phyloP scores from a whole-genome alignment of 2,888 invertebrate genomes.

The Therioaphis trifolii region DNA sequence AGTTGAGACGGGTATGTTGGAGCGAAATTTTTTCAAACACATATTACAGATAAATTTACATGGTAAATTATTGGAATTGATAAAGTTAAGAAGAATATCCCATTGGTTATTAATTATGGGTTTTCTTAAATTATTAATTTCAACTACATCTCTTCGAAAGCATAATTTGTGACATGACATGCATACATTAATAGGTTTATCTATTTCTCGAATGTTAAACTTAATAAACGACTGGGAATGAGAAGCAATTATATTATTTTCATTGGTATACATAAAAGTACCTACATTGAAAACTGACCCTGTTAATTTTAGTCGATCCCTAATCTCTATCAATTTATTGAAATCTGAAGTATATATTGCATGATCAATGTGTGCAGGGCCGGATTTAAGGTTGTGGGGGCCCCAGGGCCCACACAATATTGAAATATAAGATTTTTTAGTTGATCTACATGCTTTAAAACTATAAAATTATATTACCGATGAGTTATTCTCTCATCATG shows the following conservation, averaged over 20 bases:
- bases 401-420: too few species aligned
- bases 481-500: too few species aligned
- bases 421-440: too few species aligned
- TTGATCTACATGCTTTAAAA: too few species aligned
- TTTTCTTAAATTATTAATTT: slow-evolving; percentile 12
- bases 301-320: slow-evolving; percentile 9
- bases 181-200: slow-evolving; percentile 30
- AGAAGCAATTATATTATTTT: slow-evolving; percentile 21
- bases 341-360: slow-evolving; percentile 32
- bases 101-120: not conserved
- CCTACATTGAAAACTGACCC: slow-evolving; percentile 27
- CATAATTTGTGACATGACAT: slow-evolving; percentile 35
- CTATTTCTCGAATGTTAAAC: slow-evolving; percentile 28
- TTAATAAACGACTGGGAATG: slow-evolving; percentile 22
- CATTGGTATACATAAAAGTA: slow-evolving; percentile 14
- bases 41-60: slow-evolving; percentile 41
- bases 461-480: too few species aligned
- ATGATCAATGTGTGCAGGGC: slow-evolving; percentile 27
- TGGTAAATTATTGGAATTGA: slow-evolving; percentile 25
- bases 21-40: slow-evolving; percentile 46
- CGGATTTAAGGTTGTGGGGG: too few species aligned
- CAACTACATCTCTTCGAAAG: slow-evolving; percentile 41
- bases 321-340: slow-evolving; percentile 33
- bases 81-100: slow-evolving; percentile 8
- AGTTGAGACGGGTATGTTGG: slow-evolving; percentile 8